Evolutionary conservation across 2,113 vertebrate species (phyloP), one percentile per base, ranked within the genome.

Genomic region (Drymodes brunneopygia): DNA sequence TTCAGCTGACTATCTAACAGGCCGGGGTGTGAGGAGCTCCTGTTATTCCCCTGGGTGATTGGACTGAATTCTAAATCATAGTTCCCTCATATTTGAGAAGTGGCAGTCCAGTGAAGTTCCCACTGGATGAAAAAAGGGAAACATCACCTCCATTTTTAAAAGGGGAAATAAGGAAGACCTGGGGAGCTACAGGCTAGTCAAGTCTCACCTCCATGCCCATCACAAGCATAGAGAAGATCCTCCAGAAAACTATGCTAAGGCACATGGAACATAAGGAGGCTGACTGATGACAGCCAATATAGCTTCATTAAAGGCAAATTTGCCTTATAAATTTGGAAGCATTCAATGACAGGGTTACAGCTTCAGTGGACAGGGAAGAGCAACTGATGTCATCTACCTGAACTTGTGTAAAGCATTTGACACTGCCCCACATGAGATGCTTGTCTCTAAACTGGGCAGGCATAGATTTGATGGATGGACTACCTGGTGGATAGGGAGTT

Each of bases 21-120:
- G 23, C 17, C 64, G 53, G 28, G 10, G 14, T 40, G 11, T 29
- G 51, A 75, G 16, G 8, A 40, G 47, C 29, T 56, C 42, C 61
- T 19, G 2, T 33, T 33, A 28, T n/a, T 56, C 25, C 38, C 29
- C 24, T 4, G 8, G 5, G 7, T 19, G 11, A n/a, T 0, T 16
- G 2, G 42, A 24, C 15, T 71, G 57, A 81, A 64, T 78, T 77
- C 36, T 35, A 47, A 45, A 50, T 81, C 19, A 13, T 16, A 45
- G 36, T 36, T 73, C 51, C 54, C 45, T 66, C 25, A 21, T 58
- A 60, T 60, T 51, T 74, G 25, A 74, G 61, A 67, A 74, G 20
- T 21, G 45, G 33, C 60, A 60, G 60, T 45, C 36, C 17, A 42
- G 50, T 42, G 42, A 31, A 42, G 38, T 48, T 79, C 20, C 19